Conservation (phyloP, 92 coral and sea anemone genomes). For the Desmophyllum pertusum region DNA sequence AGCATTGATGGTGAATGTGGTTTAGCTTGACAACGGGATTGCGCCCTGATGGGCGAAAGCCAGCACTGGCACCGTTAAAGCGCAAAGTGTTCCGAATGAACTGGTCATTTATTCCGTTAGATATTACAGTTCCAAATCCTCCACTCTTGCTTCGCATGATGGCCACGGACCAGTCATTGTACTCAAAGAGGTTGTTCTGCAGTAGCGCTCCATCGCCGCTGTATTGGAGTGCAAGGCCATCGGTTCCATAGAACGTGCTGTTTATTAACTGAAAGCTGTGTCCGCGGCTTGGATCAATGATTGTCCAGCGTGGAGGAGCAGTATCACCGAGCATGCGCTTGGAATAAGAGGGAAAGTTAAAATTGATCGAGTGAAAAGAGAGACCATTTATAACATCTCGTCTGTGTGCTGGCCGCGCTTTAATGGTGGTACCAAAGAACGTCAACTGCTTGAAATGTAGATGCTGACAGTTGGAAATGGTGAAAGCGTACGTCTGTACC, state of each 20-base stretch:
- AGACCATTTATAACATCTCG: conserved; percentile 44
- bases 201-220: conserved; percentile 53
- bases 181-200: conserved; percentile 74
- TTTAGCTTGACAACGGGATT: conserved; percentile 42
- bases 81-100: conserved; percentile 59
- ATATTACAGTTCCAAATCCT: conserved; percentile 71
- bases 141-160: conserved; percentile 53
- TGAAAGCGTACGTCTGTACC: conserved; percentile 66
- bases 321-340: conserved; percentile 69
- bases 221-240: conserved; percentile 77
- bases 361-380: conserved; percentile 59
- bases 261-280: conserved; percentile 18
- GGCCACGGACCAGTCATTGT: conserved; percentile 81
- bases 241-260: conserved; percentile 75
- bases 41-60: conserved; percentile 32
- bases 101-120: conserved; percentile 53
- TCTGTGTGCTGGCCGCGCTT: conserved; percentile 31
- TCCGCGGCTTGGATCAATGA: conserved; percentile 22
- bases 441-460: conserved; percentile 61
- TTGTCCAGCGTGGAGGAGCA: conserved; percentile 73
- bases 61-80: conserved; percentile 61
- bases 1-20: conserved; percentile 82
- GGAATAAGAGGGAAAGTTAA: conserved; percentile 76
- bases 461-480: conserved; percentile 56
- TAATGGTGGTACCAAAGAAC: conserved; percentile 75